Evolutionary conservation across 2,888 invertebrate species (phyloP), one percentile per base, ranked within the genome.

Genomic region (Doris montereyensis): DNA sequence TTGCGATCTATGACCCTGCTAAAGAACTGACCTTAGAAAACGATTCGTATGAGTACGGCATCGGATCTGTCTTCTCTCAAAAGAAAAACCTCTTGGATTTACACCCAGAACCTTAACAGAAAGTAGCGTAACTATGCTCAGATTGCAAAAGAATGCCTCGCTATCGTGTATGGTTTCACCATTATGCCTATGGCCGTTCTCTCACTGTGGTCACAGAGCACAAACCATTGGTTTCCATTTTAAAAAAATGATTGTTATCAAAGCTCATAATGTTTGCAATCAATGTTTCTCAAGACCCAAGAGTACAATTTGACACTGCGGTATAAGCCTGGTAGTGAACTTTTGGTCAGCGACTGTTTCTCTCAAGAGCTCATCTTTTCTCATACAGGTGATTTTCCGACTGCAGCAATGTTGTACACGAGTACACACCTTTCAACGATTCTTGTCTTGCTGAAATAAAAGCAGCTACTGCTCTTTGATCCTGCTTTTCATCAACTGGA

Each of bases 131-230:
- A 72, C 41, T 84, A 82, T 67, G 84, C 83, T 4, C 83, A 83
- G 72, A 85, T 84, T 3, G 81, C 82, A 57, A 83, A 83, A 62
- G n/a, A 84, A 71, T 78, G 84, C 78, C 75, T 83, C 0, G 82
- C 82, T 10, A 76, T 81, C 13, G 26, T 80, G 1, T 83, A 76
- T 70, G 80, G 77, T 84, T 83, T 60, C 80, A 84, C 34, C 78
- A 82, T 32, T 83, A 82, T 26, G 75, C 79, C 2, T 82, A 79
- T 35, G 82, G 77, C 17, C 60, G 76, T n/a, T 62, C 5, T 2
- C 76, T 82, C 0, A 77, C 24, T 2, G 75, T 81, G 1, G 10
- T 80, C 1, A 79, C 79, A 24, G 82, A 84, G 30, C 82, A 81
- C 67, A 83, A 82, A 60, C 82, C 79, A 0, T 34, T 83, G 1